These are phyloP conservation scores for Dromas ardeola DNA, from an alignment of 2,113 vertebrate species.

Conservation along the genomic window DNA sequence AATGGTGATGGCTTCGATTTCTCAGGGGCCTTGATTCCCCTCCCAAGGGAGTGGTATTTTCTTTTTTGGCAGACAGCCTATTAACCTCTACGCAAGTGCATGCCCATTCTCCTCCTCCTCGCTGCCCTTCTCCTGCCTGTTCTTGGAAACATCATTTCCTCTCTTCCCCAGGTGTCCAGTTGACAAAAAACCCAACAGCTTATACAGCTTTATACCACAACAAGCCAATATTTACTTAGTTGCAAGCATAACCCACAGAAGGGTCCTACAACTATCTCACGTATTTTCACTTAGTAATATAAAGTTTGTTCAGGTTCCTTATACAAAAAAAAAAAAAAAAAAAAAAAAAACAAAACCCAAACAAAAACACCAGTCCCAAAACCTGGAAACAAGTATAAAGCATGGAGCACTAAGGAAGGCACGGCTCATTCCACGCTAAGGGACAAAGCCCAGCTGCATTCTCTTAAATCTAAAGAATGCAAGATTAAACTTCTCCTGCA, in stretches of 20 bases:
- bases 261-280: neutral
- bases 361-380: too few relatives aligned
- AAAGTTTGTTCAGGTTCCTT: conserved; percentile 3
- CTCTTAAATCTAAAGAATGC: neutral
- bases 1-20: neutral
- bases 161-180: neutral
- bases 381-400: neutral
- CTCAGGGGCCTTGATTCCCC: neutral
- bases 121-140: neutral
- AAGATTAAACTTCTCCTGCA: neutral
- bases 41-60: neutral
- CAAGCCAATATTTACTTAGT: neutral
- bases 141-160: neutral
- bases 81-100: neutral
- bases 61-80: neutral
- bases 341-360: too few relatives aligned
- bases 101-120: neutral
- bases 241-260: neutral
- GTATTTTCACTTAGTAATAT: neutral
- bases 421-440: neutral
- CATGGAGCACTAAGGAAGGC: neutral
- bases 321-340: neutral
- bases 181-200: neutral
- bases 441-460: neutral
- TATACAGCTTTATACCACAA: neutral